A percentile compares a stretch with the other conserved stretches of the same genome.
Conservation (phyloP, 1,140 invertebrate genomes). For the Potamilus streckersoni region DNA sequence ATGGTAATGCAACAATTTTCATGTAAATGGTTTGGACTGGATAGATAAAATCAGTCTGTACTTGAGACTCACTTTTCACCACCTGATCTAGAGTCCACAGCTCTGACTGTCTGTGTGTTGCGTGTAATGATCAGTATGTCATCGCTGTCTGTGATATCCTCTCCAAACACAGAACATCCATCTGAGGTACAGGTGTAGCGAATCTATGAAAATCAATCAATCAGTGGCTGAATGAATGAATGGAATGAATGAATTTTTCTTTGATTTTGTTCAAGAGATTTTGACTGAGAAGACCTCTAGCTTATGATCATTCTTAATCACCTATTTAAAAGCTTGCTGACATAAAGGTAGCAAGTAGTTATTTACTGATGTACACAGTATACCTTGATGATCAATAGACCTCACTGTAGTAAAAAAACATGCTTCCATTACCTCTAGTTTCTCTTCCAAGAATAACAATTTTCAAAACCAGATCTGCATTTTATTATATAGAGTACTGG, state of each 20-base stretch:
- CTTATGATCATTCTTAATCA: background rate
- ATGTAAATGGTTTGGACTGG: too few species aligned
- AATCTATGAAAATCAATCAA: slow-evolving; percentile 36
- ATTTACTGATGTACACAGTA: too few species aligned
- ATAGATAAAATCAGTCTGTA: too few species aligned
- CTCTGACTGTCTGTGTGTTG: slow-evolving; percentile 86
- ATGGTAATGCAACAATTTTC: too few species aligned
- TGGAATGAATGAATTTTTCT: background rate
- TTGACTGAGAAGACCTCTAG: too few species aligned
- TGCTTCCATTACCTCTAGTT: too few species aligned
- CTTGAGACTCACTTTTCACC: slow-evolving; percentile 76
- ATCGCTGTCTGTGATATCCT: slow-evolving; percentile 66
- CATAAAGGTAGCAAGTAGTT: too few species aligned
- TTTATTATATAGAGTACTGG: too few species aligned
- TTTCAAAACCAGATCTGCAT: too few species aligned
- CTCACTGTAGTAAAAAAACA: too few species aligned
- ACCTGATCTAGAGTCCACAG: slow-evolving; percentile 85
- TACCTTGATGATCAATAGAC: too few species aligned
- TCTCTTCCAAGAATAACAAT: too few species aligned
- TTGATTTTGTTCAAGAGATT: background rate
- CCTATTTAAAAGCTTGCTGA: background rate
- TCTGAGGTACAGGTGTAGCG: slow-evolving; percentile 64
- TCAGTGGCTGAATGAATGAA: background rate
- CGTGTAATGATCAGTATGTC: slow-evolving; percentile 84
- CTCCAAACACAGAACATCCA: slow-evolving; percentile 70